phyloP scores from a whole-genome alignment of 2,797 vertebrate species.

The Craterocephalus amniculus region DNA sequence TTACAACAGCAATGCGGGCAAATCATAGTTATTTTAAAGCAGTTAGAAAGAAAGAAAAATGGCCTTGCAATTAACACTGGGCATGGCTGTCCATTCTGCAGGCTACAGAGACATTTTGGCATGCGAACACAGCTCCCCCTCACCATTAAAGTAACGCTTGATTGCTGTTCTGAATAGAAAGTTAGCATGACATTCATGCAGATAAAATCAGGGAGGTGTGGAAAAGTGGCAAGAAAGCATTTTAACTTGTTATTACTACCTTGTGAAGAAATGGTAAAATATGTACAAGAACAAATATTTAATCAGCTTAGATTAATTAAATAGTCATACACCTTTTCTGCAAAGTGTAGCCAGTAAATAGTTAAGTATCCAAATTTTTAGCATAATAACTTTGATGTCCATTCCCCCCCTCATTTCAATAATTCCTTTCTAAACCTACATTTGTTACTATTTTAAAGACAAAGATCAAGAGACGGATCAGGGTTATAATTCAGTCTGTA shows the following conservation, averaged over 20 bases:
- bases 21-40: not conserved
- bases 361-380: not conserved
- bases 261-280: not conserved
- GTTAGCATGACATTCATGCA: not conserved
- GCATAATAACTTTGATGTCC: not conserved
- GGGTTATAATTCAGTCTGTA: not conserved
- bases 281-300: not conserved
- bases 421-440: not conserved
- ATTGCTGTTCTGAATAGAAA: not conserved
- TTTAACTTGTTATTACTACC: not conserved
- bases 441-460: slow-evolving; percentile 4
- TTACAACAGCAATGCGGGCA: not conserved
- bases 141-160: not conserved
- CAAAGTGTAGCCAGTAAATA: not conserved
- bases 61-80: not conserved
- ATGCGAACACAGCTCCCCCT: not conserved
- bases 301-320: not conserved
- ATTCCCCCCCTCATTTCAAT: not conserved
- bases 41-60: not conserved
- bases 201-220: not conserved
- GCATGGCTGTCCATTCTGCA: not conserved
- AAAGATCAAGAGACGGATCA: not conserved
- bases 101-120: not conserved
- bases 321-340: not conserved
- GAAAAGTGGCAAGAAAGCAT: not conserved